A percentile compares a stretch with the other conserved stretches of the same genome.
phyloP scores from a whole-genome alignment of 2,113 vertebrate species.

The Copsychus sechellarum region DNA sequence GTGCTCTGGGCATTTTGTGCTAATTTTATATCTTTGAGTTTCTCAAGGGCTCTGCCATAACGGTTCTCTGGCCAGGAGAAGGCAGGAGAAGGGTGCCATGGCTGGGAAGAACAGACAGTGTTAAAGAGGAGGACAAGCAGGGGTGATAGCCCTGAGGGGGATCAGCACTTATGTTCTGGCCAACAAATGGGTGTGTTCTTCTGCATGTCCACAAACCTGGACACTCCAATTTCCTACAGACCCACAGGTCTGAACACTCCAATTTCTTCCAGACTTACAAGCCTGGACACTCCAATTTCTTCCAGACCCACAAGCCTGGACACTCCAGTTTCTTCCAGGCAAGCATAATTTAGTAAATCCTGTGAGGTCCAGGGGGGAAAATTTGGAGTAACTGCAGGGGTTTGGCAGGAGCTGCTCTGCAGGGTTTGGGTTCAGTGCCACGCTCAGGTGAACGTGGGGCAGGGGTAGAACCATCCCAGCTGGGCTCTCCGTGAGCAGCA shows the following conservation, averaged over 20 bases:
- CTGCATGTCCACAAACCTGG: neutral
- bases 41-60: neutral
- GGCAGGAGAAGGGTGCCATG: neutral
- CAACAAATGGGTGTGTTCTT: neutral
- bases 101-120: neutral
- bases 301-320: no score
- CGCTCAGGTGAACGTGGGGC: fast-evolving
- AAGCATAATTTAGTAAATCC: neutral
- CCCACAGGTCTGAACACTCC: no score
- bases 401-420: neutral
- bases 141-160: fast-evolving
- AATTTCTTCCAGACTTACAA: no score
- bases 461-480: neutral
- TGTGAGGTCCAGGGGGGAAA: neutral
- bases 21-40: neutral
- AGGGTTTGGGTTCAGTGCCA: neutral
- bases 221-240: no score
- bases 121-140: neutral
- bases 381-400: neutral
- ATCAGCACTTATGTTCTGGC: neutral
- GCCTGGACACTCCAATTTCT: no score
- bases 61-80: neutral
- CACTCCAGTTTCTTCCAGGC: no score
- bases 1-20: neutral
- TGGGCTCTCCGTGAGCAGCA: neutral